These are phyloP conservation scores for Camponotus floridanus DNA, from an alignment of 1,140 invertebrate species.

Conservation along the genomic window DNA sequence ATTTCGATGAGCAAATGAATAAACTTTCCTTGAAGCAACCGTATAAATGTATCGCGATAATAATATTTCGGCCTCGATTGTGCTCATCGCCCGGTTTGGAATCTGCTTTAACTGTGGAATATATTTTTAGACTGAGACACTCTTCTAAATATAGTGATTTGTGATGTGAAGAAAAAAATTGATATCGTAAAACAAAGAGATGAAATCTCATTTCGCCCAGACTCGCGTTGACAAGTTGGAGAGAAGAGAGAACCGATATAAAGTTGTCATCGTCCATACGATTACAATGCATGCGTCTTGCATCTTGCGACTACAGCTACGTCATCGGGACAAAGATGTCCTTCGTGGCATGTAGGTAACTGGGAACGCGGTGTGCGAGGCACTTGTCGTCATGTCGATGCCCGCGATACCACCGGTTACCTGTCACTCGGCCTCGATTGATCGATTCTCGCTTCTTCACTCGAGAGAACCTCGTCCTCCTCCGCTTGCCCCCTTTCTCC, in stretches of 20 bases:
- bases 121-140: background rate
- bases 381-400: slow-evolving; percentile 80
- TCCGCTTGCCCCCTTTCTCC: slow-evolving; percentile 32
- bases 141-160: background rate
- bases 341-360: slow-evolving; percentile 65
- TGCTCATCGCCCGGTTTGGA: background rate
- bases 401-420: slow-evolving; percentile 74
- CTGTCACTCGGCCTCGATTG: slow-evolving; percentile 80
- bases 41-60: slow-evolving; percentile 7
- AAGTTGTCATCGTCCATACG: slow-evolving; percentile 4
- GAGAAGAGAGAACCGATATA: background rate
- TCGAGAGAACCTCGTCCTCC: slow-evolving; percentile 41
- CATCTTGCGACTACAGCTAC: slow-evolving; percentile 58
- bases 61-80: slow-evolving; percentile 6
- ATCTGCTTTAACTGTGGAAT: background rate
- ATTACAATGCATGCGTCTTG: slow-evolving; percentile 12
- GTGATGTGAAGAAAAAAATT: background rate
- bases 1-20: background rate
- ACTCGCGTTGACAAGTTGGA: background rate
- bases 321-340: slow-evolving; percentile 68
- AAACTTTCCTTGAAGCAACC: slow-evolving; percentile 31
- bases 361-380: slow-evolving; percentile 69
- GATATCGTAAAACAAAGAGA: background rate
- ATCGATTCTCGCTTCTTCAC: slow-evolving; percentile 76
- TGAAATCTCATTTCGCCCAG: background rate